Evolutionary conservation across 2,797 vertebrate genomes (phyloP).

Genomic region (Antennarius maculatus): DNA sequence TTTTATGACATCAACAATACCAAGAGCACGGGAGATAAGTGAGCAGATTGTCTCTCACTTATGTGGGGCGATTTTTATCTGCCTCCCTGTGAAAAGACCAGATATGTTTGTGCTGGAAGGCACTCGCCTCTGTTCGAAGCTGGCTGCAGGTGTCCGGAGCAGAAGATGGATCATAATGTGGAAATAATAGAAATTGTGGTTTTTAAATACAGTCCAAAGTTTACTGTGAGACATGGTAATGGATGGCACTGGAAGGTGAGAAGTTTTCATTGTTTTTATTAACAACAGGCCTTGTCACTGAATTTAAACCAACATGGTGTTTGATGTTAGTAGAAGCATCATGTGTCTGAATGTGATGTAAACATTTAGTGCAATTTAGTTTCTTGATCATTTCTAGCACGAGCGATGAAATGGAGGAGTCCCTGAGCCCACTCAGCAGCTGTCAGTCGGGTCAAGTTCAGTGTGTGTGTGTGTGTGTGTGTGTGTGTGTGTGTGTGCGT

Average conservation of each 20-base stretch:
- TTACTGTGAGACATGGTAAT: slow-evolving; percentile 11
- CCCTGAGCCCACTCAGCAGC: slow-evolving; percentile 39
- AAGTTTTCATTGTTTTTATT: slow-evolving; percentile 25
- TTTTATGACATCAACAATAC: slow-evolving; percentile 52
- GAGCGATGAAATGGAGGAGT: slow-evolving; percentile 11
- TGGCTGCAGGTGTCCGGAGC: slow-evolving; percentile 58
- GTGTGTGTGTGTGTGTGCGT: slow-evolving; percentile 17
- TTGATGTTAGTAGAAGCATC: not conserved
- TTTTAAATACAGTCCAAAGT: slow-evolving; percentile 3
- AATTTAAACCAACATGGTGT: not conserved
- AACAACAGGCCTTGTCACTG: not conserved
- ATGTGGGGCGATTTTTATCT: slow-evolving; percentile 76
- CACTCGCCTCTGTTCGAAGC: slow-evolving; percentile 61
- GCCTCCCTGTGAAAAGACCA: slow-evolving; percentile 71
- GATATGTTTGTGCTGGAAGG: slow-evolving; percentile 63
- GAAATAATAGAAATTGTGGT: slow-evolving; percentile 39
- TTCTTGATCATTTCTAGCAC: not conserved
- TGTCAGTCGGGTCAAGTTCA: slow-evolving; percentile 56
- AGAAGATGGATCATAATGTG: slow-evolving; percentile 28
- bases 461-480: slow-evolving; percentile 15
- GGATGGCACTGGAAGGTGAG: slow-evolving; percentile 62
- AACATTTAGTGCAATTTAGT: not conserved
- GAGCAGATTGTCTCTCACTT: slow-evolving; percentile 67
- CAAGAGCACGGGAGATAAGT: slow-evolving; percentile 60
- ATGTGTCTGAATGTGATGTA: not conserved